Evolutionary conservation across 1,140 invertebrate species (phyloP).

Genomic region (Aphidius gifuensis): DNA sequence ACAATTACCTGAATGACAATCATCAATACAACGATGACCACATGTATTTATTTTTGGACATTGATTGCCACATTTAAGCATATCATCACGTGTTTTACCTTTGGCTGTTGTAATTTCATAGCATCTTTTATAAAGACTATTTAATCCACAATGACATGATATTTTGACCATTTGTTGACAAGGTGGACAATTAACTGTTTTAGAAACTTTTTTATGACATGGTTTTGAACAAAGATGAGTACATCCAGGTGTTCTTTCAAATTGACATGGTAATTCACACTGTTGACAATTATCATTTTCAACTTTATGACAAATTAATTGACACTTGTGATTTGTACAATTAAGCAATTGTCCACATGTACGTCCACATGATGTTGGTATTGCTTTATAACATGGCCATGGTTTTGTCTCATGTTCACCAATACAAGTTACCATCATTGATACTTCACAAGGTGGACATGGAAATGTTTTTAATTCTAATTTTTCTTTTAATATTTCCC

Average conservation of each 20-base stretch:
- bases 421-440: slow-evolving; percentile 72
- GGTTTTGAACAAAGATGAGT: slow-evolving; percentile 70
- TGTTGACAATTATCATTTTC: slow-evolving; percentile 60
- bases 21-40: slow-evolving; percentile 62
- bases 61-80: slow-evolving; percentile 75
- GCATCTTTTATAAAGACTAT: slow-evolving; percentile 72
- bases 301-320: slow-evolving; percentile 66
- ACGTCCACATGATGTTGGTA: slow-evolving; percentile 69
- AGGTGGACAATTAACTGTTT: slow-evolving; percentile 61
- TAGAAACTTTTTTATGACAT: slow-evolving; percentile 61
- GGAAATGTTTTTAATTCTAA: slow-evolving; percentile 66
- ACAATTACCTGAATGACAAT: slow-evolving; percentile 77
- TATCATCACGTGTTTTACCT: slow-evolving; percentile 51
- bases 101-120: slow-evolving; percentile 60
- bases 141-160: slow-evolving; percentile 77
- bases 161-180: slow-evolving; percentile 72
- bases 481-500: slow-evolving; percentile 67
- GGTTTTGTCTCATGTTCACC: slow-evolving; percentile 77
- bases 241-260: slow-evolving; percentile 72
- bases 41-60: slow-evolving; percentile 79
- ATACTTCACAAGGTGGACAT: slow-evolving; percentile 70
- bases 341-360: slow-evolving; percentile 65
- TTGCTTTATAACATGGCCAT: slow-evolving; percentile 73
- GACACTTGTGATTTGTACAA: slow-evolving; percentile 81
- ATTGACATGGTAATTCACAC: slow-evolving; percentile 70